Base-by-base conservation (phyloP, 2,888 invertebrate genomes). In the Hofmannophila pseudospretella region DNA sequence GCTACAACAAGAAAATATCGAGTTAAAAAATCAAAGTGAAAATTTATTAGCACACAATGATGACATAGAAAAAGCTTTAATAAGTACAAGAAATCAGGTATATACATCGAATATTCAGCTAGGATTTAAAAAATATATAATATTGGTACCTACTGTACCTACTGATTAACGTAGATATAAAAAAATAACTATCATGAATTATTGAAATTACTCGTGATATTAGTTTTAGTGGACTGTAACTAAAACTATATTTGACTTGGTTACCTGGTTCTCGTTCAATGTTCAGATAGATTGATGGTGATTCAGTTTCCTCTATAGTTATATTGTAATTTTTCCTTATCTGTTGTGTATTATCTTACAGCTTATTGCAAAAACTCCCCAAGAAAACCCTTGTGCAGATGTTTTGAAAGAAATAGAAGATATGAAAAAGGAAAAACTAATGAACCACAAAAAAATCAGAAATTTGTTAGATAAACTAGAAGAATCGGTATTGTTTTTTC, bases 51-150 rank as follows among this genome's bases (percentile, higher is more conserved):
- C 43, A 14, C 64, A 75, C 19, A 76, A 55, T 41, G 64, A 75
- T 51, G 60, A 65, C 36, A 58, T 85, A 41, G 77, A 84, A 53
- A 64, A 60, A 39, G 57, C 68, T 36, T 58, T 84, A 32, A 58
- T 73, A 22, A 55, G 45, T 34, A 57, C 68, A 29, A 69, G 73
- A 45, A 65, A 59, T 32, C 62, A 79, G 76, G 85, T 84, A 51
- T 45, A 25, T 31, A 16, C n/a, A n/a, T n/a, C n/a, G n/a, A n/a
- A n/a, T n/a, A n/a, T n/a, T n/a, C n/a, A n/a, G n/a, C n/a, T n/a
- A n/a, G n/a, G n/a, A n/a, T n/a, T n/a, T n/a, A n/a, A n/a, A n/a
- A n/a, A n/a, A n/a, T n/a, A n/a, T n/a, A n/a, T n/a, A n/a, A n/a
- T n/a, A n/a, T n/a, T n/a, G n/a, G n/a, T n/a, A n/a, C n/a, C n/a